Base-by-base conservation (phyloP, 2,113 vertebrate species). In the Sebastes schlegelii region DNA sequence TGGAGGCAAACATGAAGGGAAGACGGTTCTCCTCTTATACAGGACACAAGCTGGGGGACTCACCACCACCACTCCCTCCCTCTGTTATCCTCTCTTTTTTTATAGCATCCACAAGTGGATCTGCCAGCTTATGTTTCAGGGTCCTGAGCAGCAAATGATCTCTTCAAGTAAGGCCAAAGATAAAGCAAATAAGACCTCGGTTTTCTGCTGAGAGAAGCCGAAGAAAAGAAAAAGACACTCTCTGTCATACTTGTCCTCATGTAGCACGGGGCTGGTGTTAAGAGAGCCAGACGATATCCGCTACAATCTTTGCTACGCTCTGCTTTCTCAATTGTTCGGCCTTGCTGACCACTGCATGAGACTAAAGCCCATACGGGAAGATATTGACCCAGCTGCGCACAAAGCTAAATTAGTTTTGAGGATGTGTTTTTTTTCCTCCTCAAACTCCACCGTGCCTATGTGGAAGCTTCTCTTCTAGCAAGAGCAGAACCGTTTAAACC, bases 81-180 rank as follows among this genome's bases (percentile, higher is more conserved):
- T 75, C 46, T 34, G 43, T 83, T 79, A 85, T 87, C 85, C 75
- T 84, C 69, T 10, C 4, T 19, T 34, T 68, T 17, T 51, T 72
- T 74, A 65, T 5, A 21, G 74, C 77, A 63, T 73, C 72, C 82
- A 81, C 82, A 80, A 88, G 89, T 84, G 86, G 83, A 83, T 90
- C 89, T 80, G 77, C 70, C 76, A 70, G 88, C 91, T 90, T 89
- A 89, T 88, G 87, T 92, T 86, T 91, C 89, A 74, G 86, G 86
- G 80, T 90, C 69, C 51, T 69, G 87, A 88, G 83, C 84, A 78
- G 85, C 87, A 85, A 87, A 92, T 88, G 87, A 91, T 93, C 88
- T 88, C 76, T 86, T 89, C 80, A 88, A 83, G 73, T 75, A 43
- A 84, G 80, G 82, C 88, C 87, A 80, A 51, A 88, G 88, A 92